Conservation (phyloP, 2,888 invertebrate genomes). For the Digitonthophagus gazella region DNA sequence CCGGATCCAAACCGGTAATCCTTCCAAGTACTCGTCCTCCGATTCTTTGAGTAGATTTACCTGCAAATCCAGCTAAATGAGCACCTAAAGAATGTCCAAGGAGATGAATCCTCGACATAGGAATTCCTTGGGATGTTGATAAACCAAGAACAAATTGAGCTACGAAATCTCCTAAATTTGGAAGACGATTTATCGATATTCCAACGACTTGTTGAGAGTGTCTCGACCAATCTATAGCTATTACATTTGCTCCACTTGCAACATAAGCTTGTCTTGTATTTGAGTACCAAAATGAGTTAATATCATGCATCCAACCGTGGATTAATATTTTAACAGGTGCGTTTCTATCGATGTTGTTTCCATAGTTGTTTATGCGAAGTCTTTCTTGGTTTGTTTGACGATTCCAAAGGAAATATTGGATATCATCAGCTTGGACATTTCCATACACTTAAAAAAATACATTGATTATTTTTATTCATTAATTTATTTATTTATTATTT, state of each 20-base stretch:
- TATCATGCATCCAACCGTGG: conserved; percentile 23
- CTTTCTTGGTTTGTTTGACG: conserved; percentile 10
- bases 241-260: conserved; percentile 18
- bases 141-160: conserved; percentile 20
- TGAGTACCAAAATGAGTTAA: conserved; percentile 20
- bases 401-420: conserved; percentile 21
- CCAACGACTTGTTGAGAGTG: conserved; percentile 15
- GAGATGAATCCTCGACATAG: conserved; percentile 37
- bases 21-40: conserved; percentile 15
- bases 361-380: conserved; percentile 10
- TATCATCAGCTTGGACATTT: conserved; percentile 19
- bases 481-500: too few relatives aligned
- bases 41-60: conserved; percentile 18
- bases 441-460: conserved; percentile 1
- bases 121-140: conserved; percentile 17
- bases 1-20: conserved; percentile 57
- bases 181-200: conserved; percentile 7
- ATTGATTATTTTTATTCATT: too few relatives aligned
- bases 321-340: conserved; percentile 21
- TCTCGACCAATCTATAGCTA: conserved; percentile 21
- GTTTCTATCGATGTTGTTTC: conserved; percentile 18
- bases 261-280: conserved; percentile 14
- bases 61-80: conserved; percentile 42
- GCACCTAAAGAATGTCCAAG: conserved; percentile 45
- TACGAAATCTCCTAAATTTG: conserved; percentile 12